These are phyloP conservation scores for Gisinianus flammeolus DNA, from an alignment of 2,888 invertebrate genomes.

Conservation along the genomic window DNA sequence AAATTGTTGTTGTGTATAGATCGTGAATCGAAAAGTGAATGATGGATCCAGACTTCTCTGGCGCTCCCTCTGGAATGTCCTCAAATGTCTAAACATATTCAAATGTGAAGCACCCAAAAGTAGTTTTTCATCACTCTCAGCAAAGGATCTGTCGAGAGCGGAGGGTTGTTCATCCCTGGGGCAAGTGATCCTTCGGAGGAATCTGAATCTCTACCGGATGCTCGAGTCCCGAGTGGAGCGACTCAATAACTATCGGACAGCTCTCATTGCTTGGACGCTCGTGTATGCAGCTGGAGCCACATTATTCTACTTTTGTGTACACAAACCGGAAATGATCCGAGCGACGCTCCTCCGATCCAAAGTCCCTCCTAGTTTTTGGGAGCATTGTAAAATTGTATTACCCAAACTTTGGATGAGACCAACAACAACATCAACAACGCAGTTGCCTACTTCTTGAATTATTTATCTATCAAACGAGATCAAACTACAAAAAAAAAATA, in stretches of 20 bases:
- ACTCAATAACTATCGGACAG: conserved; percentile 19
- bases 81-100: conserved; percentile 4
- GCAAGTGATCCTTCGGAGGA: conserved; percentile 27
- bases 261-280: neutral
- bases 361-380: neutral
- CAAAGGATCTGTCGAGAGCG: neutral
- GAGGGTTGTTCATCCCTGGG: conserved; percentile 32
- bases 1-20: too few relatives aligned
- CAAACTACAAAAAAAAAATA: too few relatives aligned
- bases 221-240: neutral
- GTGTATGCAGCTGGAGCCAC: neutral
- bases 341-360: neutral
- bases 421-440: neutral
- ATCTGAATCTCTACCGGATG: conserved; percentile 13
- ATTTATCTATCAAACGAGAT: too few relatives aligned
- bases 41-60: neutral
- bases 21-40: too few relatives aligned
- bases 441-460: too few relatives aligned
- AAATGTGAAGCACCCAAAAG: neutral
- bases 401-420: neutral
- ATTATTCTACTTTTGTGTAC: conserved; percentile 11
- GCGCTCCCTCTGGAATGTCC: neutral
- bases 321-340: neutral
- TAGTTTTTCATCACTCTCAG: neutral
- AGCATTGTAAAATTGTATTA: neutral